Conservation (phyloP, 2,888 invertebrate species). For the Ypsolopha sequella region DNA sequence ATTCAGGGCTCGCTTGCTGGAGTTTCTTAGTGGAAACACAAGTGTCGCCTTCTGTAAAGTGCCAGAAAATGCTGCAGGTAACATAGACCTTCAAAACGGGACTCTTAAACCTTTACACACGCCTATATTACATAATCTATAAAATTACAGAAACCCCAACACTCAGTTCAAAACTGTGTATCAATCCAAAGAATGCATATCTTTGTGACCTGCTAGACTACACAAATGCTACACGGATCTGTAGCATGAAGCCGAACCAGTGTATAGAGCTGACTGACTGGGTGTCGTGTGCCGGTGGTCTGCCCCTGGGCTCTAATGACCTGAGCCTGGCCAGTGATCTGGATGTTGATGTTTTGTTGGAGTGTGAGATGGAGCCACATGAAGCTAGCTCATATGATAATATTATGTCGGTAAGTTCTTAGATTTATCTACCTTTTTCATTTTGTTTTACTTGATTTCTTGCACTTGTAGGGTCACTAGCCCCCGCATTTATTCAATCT, state of each 20-base stretch:
- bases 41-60: constrained; percentile 74
- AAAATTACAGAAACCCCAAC: constrained; percentile 56
- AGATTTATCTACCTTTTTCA: not conserved
- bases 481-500: no score
- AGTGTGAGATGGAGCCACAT: constrained; percentile 62
- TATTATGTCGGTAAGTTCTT: constrained; percentile 7
- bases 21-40: constrained; percentile 68
- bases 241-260: constrained; percentile 61
- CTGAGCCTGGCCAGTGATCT: constrained; percentile 36
- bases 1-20: constrained; percentile 76
- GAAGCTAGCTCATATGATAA: constrained; percentile 27
- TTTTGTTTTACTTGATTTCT: not conserved
- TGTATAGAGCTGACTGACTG: constrained; percentile 57
- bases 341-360: constrained; percentile 54
- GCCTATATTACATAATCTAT: not conserved
- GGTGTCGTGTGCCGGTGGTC: constrained; percentile 51
- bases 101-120: not conserved
- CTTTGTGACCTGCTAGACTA: constrained; percentile 73
- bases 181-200: constrained; percentile 67
- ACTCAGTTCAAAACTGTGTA: constrained; percentile 66
- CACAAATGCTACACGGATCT: constrained; percentile 56
- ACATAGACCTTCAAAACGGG: constrained; percentile 6
- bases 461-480: no score
- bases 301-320: constrained; percentile 50
- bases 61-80: constrained; percentile 64